Base-by-base conservation (phyloP, 2,888 invertebrate species). In the Epinotia bilunana region DNA sequence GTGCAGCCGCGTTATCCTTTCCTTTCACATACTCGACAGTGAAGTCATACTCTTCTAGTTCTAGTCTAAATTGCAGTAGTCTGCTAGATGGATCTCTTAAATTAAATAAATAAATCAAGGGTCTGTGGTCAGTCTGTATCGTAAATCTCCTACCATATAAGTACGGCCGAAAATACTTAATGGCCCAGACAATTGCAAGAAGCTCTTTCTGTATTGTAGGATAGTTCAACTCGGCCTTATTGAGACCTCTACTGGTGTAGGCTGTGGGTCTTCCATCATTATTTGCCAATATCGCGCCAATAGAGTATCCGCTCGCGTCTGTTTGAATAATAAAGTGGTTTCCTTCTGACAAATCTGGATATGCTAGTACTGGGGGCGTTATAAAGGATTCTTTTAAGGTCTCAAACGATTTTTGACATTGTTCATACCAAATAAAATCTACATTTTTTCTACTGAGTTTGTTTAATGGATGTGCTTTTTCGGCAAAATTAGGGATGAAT, bases 1-100 rank as follows among this genome's bases (percentile, higher is more conserved):
- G n/a, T n/a, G n/a, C n/a, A n/a, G n/a, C n/a, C n/a, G n/a, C n/a
- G n/a, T n/a, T n/a, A n/a, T n/a, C n/a, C n/a, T n/a, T n/a, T n/a
- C n/a, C n/a, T n/a, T n/a, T n/a, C n/a, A n/a, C n/a, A n/a, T n/a
- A n/a, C n/a, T n/a, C n/a, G n/a, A n/a, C n/a, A n/a, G n/a, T n/a
- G n/a, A n/a, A n/a, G 63, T 77, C 72, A 53, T 75, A 78, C 68
- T 79, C 78, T 53, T 77, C 77, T 20, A 78, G 55, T 16, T 46
- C 23, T 13, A 79, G 43, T 23, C 80, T 76, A 73, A 77, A 79
- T 64, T 79, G 78, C 20, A 70, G 63, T 67, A 77, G 57, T 18
- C 78, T 55, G 75, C 78, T 77, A 0, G 75, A 73, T 11, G 78
- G 78, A 62, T 79, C 77, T 33, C 55, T 77, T 73, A 80, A 73